Evolutionary conservation across 2,113 vertebrate species (phyloP).

Genomic region (Eupsittula cactorum): DNA sequence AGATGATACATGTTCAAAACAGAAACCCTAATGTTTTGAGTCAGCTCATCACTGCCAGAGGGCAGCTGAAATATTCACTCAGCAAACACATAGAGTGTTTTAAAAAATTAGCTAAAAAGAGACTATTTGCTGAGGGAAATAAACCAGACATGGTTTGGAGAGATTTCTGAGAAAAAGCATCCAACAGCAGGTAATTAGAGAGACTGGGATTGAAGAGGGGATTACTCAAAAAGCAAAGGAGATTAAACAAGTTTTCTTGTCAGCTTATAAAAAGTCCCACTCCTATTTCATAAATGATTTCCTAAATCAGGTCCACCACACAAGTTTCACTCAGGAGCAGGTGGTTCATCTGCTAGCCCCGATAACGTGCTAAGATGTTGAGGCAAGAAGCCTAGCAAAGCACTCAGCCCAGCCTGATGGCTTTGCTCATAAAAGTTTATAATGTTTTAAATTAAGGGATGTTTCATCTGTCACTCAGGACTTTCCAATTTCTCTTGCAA

Average conservation of each 20-base stretch:
- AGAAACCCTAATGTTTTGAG: conserved; percentile 59
- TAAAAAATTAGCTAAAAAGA: conserved; percentile 51
- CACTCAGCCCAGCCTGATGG: background rate
- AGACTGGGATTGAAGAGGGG: conserved; percentile 22
- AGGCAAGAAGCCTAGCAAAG: background rate
- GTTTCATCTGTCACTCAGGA: background rate
- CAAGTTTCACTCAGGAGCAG: background rate
- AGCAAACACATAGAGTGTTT: conserved; percentile 38
- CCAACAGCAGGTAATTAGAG: conserved; percentile 48
- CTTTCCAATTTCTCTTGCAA: background rate
- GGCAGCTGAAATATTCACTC: conserved; percentile 35
- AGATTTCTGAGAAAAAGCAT: conserved; percentile 35
- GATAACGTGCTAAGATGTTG: background rate
- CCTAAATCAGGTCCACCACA: background rate
- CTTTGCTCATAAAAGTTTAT: background rate
- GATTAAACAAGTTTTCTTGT: conserved; percentile 34
- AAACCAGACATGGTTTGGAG: conserved; percentile 15
- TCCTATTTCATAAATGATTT: background rate
- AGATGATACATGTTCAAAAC: conserved; percentile 38
- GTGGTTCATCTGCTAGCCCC: background rate
- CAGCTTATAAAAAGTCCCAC: background rate
- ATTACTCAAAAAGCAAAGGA: conserved; percentile 33
- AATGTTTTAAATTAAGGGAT: background rate
- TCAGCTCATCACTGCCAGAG: conserved; percentile 51
- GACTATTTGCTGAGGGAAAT: conserved; percentile 17